Conservation (phyloP, 2,113 vertebrate species). For the Jacana jacana region DNA sequence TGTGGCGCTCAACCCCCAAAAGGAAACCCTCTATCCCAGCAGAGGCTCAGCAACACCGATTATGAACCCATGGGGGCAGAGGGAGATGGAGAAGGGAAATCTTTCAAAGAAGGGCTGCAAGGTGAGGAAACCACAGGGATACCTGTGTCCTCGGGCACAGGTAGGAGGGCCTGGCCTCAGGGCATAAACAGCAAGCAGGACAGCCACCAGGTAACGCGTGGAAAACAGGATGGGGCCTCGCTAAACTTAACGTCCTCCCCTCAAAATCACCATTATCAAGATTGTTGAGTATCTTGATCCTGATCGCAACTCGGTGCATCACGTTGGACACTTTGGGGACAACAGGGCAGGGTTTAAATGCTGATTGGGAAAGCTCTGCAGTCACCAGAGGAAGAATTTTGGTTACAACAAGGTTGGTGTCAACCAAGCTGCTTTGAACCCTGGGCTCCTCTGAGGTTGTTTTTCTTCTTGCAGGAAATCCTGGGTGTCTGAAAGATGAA, state of each 20-base stretch:
- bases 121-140: background rate
- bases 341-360: fast-evolving
- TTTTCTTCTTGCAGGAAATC: conserved; percentile 4
- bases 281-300: background rate
- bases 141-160: background rate
- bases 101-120: background rate
- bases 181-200: background rate
- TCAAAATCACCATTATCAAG: background rate
- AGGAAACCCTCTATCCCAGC: background rate
- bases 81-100: background rate
- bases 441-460: background rate
- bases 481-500: background rate
- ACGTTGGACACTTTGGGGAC: fast-evolving
- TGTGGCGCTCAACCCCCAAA: background rate
- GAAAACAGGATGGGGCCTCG: background rate
- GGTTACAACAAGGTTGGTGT: fast-evolving
- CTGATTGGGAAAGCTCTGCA: background rate
- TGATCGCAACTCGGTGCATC: background rate
- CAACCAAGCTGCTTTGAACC: background rate
- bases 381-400: background rate
- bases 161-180: background rate
- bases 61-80: background rate
- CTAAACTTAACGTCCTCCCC: background rate
- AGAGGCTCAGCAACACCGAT: background rate
- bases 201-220: fast-evolving